Base-by-base conservation (phyloP, 1,140 invertebrate genomes). In the Cephus cinctus region DNA sequence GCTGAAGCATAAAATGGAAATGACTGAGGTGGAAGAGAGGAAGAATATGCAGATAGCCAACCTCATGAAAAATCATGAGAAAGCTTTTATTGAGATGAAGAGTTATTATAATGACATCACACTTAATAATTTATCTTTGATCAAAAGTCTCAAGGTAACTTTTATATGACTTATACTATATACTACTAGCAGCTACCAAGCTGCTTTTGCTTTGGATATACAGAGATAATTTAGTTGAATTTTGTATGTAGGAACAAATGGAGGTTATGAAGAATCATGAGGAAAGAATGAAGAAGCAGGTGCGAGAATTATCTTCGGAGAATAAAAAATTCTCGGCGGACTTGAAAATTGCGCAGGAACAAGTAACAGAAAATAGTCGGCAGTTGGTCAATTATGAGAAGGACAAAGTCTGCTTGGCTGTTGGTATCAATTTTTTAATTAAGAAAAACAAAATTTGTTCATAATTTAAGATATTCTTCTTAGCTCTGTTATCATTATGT, bases 71-170 rank as follows among this genome's bases (percentile, higher is more conserved):
- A 85, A 88, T 57, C 92, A 96, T 65, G 89, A 94, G 50, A 85
- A 86, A 59, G 86, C 89, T 1, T 92, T 94, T 65, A 80, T 83
- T 32, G 89, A 95, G 65, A 86, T 96, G 65, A 96, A 94, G 73
- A 89, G 89, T 68, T 96, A 95, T 76, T 97, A 95, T 59, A 95
- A 94, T 61, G 91, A 96, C 56, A 94, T 96, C 30, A 93, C 90
- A 1, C 71, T 94, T 1, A 96, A 96, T 67, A 96, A 96, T 72
- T 78, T 96, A 47, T 88, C 83, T 39, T 71, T 93, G 5, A 93
- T 94, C 21, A 84, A 85, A 52, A 88, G 83, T 60, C 73, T 93
- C 23, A 92, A 89, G 77, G 85, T 86, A 71, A 44, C 40, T 39
- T 35, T 15, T 12, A 23, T n/a, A 50, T 52, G 9, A 19, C 15